Conservation (phyloP, 1,140 invertebrate genomes). For the Conus betulinus region DNA sequence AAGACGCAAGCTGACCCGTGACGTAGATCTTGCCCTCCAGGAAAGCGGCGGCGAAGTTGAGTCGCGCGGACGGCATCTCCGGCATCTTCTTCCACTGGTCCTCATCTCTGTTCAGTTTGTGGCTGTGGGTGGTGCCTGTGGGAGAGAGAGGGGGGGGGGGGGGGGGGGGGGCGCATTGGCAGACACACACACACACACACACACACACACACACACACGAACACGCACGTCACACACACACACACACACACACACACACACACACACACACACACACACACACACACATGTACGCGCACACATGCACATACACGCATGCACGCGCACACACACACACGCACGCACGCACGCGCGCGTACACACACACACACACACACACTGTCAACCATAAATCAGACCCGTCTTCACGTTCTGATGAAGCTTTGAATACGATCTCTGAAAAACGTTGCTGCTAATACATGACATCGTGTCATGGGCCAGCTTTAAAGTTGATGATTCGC, state of each 20-base stretch:
- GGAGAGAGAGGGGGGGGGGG: neutral
- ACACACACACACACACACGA: constrained; percentile 14
- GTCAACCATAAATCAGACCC: too few relatives aligned
- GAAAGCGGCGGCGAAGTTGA: constrained; percentile 14
- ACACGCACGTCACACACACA: neutral
- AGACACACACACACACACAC: neutral
- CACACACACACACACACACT: neutral
- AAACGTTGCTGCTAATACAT: too few relatives aligned
- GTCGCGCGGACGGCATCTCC: neutral
- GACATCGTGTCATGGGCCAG: too few relatives aligned
- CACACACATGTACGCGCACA: too few relatives aligned
- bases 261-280: too few relatives aligned
- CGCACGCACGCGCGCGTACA: too few relatives aligned
- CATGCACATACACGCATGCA: neutral
- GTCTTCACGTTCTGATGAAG: too few relatives aligned
- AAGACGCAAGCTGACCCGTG: neutral
- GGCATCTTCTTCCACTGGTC: neutral
- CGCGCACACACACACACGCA: too few relatives aligned
- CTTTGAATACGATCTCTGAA: too few relatives aligned
- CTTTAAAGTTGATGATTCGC: too few relatives aligned
- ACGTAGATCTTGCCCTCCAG: neutral
- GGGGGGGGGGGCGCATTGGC: neutral
- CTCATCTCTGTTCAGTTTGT: neutral
- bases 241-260: neutral
- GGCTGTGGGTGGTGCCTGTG: neutral